phyloP scores from a whole-genome alignment of 2,888 invertebrate species.

The Volucella inanis region DNA sequence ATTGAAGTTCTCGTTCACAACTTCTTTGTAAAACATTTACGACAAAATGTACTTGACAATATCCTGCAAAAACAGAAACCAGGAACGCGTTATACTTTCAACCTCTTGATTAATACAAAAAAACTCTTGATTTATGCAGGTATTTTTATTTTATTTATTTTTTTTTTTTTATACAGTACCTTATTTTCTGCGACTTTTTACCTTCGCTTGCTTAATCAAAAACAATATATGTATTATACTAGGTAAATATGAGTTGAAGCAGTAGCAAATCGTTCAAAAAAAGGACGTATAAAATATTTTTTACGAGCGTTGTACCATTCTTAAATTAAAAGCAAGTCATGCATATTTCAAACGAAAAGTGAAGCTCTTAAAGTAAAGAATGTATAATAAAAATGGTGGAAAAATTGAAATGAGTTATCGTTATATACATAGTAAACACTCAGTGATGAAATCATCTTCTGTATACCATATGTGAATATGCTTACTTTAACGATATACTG shows the following conservation, averaged over 20 bases:
- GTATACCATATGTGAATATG: too few species aligned
- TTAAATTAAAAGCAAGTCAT: constrained; percentile 55
- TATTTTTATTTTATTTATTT: constrained; percentile 19
- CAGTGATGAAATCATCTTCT: too few species aligned
- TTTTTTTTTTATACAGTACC: constrained; percentile 39
- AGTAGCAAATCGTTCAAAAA: constrained; percentile 49
- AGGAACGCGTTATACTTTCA: constrained; percentile 39
- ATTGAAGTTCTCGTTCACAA: constrained; percentile 44
- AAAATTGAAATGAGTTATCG: constrained; percentile 8
- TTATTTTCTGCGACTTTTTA: constrained; percentile 43
- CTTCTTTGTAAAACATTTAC: constrained; percentile 48
- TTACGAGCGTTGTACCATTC: constrained; percentile 46
- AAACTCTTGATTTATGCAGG: constrained; percentile 3
- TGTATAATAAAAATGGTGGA: constrained; percentile 27
- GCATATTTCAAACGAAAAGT: constrained; percentile 62
- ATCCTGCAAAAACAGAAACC: constrained; percentile 48
- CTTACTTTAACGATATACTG: too few species aligned
- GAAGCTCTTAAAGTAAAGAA: constrained; percentile 47
- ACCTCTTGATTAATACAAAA: not conserved
- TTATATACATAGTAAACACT: not conserved
- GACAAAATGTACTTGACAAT: constrained; percentile 56
- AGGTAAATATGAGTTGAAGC: constrained; percentile 40
- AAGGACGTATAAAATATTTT: constrained; percentile 40
- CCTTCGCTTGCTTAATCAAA: constrained; percentile 68
- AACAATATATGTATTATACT: constrained; percentile 62